Evolutionary conservation across 2,888 invertebrate species (phyloP).

Genomic region (Athetis lepigone): DNA sequence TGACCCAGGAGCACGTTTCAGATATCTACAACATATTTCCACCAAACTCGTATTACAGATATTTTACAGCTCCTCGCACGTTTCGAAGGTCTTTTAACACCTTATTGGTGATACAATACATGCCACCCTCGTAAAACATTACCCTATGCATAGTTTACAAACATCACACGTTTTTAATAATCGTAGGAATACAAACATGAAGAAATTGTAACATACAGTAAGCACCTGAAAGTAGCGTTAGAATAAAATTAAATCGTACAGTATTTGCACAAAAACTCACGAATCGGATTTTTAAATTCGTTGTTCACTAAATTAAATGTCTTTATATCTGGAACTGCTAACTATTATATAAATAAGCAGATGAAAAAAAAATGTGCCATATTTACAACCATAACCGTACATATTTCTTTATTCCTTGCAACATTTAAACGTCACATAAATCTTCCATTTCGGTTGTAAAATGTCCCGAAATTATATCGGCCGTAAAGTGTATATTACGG

Average conservation of each 20-base stretch:
- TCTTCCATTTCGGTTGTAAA: constrained; percentile 30
- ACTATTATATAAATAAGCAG: too few species aligned
- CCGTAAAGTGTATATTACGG: constrained; percentile 54
- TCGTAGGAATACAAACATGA: constrained; percentile 5
- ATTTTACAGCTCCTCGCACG: not conserved
- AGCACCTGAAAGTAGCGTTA: too few species aligned
- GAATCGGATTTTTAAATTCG: too few species aligned
- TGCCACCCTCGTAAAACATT: constrained; percentile 30
- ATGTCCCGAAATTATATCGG: constrained; percentile 19
- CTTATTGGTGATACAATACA: constrained; percentile 7
- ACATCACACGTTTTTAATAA: constrained; percentile 43
- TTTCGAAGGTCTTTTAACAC: constrained; percentile 1
- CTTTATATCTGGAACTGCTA: too few species aligned
- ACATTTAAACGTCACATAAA: constrained; percentile 11
- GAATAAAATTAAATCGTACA: too few species aligned
- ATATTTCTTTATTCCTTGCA: not conserved
- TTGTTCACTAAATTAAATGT: too few species aligned
- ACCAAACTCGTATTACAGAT: not conserved
- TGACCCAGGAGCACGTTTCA: too few species aligned
- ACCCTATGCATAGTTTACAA: constrained; percentile 7
- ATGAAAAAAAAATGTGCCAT: too few species aligned
- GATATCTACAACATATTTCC: too few species aligned
- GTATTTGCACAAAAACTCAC: too few species aligned
- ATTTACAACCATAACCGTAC: too few species aligned
- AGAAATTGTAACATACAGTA: not conserved